Percentiles rank a stretch among this genome's conserved stretches.
phyloP scores from a whole-genome alignment of 2,797 vertebrate species.

The Lophius americanus region DNA sequence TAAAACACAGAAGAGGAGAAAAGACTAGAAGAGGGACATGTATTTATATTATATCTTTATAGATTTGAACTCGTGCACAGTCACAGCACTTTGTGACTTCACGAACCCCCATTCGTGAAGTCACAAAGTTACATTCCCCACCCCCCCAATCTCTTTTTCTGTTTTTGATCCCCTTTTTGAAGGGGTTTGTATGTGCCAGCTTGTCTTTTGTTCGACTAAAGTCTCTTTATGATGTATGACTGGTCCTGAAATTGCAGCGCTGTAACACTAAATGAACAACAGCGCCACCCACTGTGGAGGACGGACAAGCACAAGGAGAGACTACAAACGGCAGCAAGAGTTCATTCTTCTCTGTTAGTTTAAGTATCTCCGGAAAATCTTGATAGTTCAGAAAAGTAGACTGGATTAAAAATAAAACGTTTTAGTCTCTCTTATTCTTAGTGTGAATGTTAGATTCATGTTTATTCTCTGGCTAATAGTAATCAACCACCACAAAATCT shows the following conservation, averaged over 20 bases:
- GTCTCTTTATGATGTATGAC: background rate
- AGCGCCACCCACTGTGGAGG: constrained; percentile 23
- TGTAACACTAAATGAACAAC: constrained; percentile 22
- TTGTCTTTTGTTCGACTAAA: background rate
- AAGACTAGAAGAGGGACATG: background rate
- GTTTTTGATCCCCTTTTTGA: background rate
- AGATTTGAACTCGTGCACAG: too few relatives aligned
- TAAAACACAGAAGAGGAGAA: background rate
- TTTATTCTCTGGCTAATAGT: background rate
- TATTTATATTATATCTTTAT: too few relatives aligned
- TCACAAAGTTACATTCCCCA: too few relatives aligned
- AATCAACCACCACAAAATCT: background rate
- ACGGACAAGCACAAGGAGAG: background rate
- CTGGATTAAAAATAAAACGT: background rate
- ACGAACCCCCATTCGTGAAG: too few relatives aligned
- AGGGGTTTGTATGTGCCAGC: background rate
- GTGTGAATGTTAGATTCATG: background rate
- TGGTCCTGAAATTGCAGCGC: background rate
- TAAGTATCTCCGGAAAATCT: too few relatives aligned
- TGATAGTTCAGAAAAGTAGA: background rate
- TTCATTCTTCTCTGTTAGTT: too few relatives aligned
- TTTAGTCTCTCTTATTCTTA: background rate
- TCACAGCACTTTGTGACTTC: too few relatives aligned
- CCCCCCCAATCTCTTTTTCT: background rate
- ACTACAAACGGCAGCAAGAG: background rate